These are phyloP conservation scores for Nyleta sp. DNA, from an alignment of 2,888 invertebrate species.

Conservation along the genomic window DNA sequence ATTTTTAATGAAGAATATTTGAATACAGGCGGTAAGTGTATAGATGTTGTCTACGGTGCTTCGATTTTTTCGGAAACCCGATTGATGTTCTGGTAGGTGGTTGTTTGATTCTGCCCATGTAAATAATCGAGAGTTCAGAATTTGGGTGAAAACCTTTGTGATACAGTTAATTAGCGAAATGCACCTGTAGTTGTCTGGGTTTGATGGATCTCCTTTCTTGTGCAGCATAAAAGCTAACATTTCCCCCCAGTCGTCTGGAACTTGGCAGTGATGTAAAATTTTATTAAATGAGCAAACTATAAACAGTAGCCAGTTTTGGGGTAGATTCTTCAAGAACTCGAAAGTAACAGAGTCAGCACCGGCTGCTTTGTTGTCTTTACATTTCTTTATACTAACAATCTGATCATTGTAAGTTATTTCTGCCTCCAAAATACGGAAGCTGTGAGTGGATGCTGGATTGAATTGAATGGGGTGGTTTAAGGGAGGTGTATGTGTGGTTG, in stretches of 20 bases:
- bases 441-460: no score
- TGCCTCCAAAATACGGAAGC: no score
- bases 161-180: conserved; percentile 15
- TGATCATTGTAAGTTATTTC: no score
- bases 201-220: conserved; percentile 7
- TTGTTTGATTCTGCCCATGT: not conserved
- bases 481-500: no score
- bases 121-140: conserved; percentile 1
- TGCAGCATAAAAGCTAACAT: conserved; percentile 15
- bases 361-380: not conserved
- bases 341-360: not conserved
- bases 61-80: not conserved
- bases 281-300: not conserved
- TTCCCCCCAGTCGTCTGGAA: not conserved
- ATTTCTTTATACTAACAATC: no score
- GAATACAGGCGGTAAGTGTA: not conserved
- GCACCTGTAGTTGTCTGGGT: conserved; percentile 15
- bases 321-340: not conserved
- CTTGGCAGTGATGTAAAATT: no score
- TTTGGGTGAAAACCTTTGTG: conserved; percentile 7
- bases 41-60: not conserved
- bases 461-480: no score
- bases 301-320: conserved; percentile 3
- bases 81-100: not conserved
- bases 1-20: not conserved